These are phyloP conservation scores for Caenorhabditis latens DNA, from an alignment of 1,140 invertebrate genomes.

Conservation along the genomic window DNA sequence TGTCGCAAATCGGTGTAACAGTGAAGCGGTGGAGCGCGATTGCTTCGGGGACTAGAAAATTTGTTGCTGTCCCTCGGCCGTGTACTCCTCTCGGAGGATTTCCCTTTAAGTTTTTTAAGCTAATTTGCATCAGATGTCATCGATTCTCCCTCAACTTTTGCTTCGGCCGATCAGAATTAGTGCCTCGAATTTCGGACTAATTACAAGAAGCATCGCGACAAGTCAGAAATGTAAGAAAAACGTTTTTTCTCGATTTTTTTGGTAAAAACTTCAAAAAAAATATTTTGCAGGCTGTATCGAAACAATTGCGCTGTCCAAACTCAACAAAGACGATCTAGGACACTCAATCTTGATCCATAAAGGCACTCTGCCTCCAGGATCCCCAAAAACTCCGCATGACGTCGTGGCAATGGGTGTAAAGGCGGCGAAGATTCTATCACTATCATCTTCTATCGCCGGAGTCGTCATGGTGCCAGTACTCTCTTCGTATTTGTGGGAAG, in stretches of 20 bases:
- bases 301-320: constrained; percentile 3
- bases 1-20: background rate
- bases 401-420: constrained; percentile 52
- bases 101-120: too few species aligned
- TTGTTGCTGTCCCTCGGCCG: background rate
- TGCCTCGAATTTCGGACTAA: background rate
- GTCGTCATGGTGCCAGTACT: constrained; percentile 62
- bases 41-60: background rate
- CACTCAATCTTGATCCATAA: constrained; percentile 57
- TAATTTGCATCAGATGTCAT: background rate
- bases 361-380: constrained; percentile 55
- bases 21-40: constrained; percentile 11
- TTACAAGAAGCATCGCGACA: too few species aligned
- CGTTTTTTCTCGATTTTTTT: too few species aligned
- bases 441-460: constrained; percentile 61
- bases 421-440: constrained; percentile 60
- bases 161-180: background rate
- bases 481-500: constrained; percentile 63
- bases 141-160: background rate
- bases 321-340: constrained; percentile 58
- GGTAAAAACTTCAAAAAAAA: too few species aligned
- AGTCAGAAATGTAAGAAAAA: background rate
- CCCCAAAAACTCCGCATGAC: constrained; percentile 60
- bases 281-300: background rate
- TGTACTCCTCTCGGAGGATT: constrained; percentile 12